Evolutionary conservation across 2,113 vertebrate species (phyloP).

Genomic region (Rhinoptilus africanus): DNA sequence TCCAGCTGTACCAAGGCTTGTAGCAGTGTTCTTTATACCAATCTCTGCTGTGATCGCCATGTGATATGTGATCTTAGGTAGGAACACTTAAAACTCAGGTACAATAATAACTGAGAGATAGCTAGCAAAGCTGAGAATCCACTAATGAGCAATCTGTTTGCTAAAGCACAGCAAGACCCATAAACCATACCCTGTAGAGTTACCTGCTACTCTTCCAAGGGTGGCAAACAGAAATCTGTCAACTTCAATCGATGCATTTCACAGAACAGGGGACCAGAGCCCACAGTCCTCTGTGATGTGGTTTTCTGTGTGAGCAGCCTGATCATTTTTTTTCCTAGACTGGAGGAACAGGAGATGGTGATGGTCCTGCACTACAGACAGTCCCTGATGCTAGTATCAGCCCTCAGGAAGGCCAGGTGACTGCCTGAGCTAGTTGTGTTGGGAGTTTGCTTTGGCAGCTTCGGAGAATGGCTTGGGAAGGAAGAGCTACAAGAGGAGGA

Average conservation of each 20-base stretch:
- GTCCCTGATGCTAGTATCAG: not conserved
- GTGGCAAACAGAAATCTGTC: not conserved
- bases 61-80: not conserved
- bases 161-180: not conserved
- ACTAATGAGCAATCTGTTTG: not conserved
- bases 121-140: not conserved
- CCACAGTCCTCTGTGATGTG: not conserved
- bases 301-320: conserved; percentile 5
- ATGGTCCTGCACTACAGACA: not conserved
- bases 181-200: not conserved
- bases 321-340: conserved; percentile 31
- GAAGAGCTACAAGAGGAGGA: not conserved
- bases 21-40: not conserved
- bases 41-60: not conserved
- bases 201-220: not conserved
- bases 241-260: not conserved
- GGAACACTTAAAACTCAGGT: not conserved
- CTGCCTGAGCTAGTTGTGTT: not conserved
- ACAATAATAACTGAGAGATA: not conserved
- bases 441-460: not conserved
- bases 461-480: not conserved
- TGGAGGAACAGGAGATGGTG: conserved; percentile 11
- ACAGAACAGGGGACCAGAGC: not conserved
- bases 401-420: not conserved
- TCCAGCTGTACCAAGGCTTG: not conserved